phyloP scores from a whole-genome alignment of 2,113 vertebrate species.

The Carassius auratus region DNA sequence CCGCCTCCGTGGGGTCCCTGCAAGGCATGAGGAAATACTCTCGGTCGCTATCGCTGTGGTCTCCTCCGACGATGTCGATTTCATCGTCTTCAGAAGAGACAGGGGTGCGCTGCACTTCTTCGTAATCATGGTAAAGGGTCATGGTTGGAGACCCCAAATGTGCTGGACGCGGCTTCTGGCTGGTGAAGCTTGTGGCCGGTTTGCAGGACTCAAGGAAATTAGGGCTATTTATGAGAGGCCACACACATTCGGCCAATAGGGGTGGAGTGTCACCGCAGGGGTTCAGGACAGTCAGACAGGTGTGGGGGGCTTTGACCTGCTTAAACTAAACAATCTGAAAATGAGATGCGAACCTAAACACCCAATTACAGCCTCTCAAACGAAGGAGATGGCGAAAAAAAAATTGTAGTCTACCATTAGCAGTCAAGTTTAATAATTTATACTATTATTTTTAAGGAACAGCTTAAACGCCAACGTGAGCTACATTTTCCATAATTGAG shows the following conservation, averaged over 20 bases:
- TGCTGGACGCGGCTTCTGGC: not conserved
- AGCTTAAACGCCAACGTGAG: not conserved
- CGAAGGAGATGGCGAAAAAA: not conserved
- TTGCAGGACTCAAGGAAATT: conserved; percentile 40
- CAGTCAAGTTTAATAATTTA: not conserved
- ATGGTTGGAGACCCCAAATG: conserved; percentile 58
- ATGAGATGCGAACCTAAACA: not conserved
- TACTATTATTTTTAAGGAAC: not conserved
- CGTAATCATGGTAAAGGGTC: conserved; percentile 74
- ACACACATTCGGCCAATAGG: conserved; percentile 74
- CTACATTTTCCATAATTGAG: not conserved
- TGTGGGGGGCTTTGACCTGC: conserved; percentile 50
- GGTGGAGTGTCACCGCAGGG: conserved; percentile 64
- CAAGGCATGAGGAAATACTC: conserved; percentile 44
- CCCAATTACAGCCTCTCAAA: not conserved
- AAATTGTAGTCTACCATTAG: not conserved
- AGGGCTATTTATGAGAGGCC: conserved; percentile 70
- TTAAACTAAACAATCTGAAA: conserved; percentile 14
- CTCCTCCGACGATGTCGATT: conserved; percentile 72
- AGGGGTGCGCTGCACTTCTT: conserved; percentile 59
- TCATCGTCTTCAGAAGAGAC: conserved; percentile 68
- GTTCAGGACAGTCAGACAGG: conserved; percentile 53
- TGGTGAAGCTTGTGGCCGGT: conserved; percentile 18
- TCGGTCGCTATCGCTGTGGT: conserved; percentile 57
- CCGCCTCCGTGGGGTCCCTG: conserved; percentile 29